A percentile compares a stretch with the other conserved stretches of the same genome.
Evolutionary conservation across 2,888 invertebrate genomes (phyloP).

Genomic region (Labia minor): DNA sequence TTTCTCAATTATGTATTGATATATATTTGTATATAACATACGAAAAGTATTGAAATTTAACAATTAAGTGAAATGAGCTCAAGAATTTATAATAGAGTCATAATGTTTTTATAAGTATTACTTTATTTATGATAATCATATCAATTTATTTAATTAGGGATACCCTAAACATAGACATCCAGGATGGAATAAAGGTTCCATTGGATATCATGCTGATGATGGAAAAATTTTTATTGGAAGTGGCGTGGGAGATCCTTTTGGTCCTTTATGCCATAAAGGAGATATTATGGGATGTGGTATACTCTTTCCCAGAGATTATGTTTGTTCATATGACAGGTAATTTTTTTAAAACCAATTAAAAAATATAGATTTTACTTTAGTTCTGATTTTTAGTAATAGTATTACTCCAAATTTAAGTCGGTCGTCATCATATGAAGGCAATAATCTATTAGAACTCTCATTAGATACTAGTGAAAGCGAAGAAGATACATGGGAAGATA

Average conservation of each 20-base stretch:
- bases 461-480: conserved; percentile 31
- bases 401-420: conserved; percentile 29
- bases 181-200: conserved; percentile 45
- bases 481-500: conserved; percentile 37
- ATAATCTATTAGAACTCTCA: conserved; percentile 27
- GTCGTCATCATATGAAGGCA: conserved; percentile 27
- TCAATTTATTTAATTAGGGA: conserved; percentile 33
- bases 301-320: conserved; percentile 37
- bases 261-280: conserved; percentile 41
- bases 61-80: neutral
- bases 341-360: neutral
- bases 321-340: conserved; percentile 28
- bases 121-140: conserved; percentile 13
- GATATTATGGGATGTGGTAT: conserved; percentile 47
- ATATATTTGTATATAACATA: too few species aligned
- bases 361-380: neutral
- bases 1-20: too few species aligned
- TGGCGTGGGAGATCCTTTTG: conserved; percentile 42
- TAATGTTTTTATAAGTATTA: conserved; percentile 15
- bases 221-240: conserved; percentile 41
- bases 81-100: neutral
- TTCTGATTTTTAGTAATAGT: conserved; percentile 26
- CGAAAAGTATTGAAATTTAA: neutral
- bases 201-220: conserved; percentile 46
- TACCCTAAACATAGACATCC: conserved; percentile 43